Conservation (phyloP, 2,888 invertebrate species). For the Lacanobia wlatinum region DNA sequence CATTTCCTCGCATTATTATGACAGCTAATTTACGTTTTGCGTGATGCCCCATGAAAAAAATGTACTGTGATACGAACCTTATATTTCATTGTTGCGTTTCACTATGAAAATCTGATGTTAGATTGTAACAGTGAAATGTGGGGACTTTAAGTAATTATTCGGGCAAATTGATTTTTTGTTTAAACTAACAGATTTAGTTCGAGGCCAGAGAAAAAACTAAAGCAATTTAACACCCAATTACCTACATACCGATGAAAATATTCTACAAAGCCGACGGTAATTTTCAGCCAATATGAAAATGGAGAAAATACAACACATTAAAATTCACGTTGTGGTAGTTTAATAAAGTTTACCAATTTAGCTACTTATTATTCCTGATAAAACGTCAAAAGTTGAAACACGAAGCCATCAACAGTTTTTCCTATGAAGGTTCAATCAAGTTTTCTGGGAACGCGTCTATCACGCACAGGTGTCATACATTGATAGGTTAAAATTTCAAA, state of each 20-base stretch:
- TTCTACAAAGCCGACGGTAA: neutral
- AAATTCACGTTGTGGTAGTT: neutral
- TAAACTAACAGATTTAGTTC: constrained; percentile 8
- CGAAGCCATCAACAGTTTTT: constrained; percentile 41
- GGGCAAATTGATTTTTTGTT: constrained; percentile 39
- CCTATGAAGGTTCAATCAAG: constrained; percentile 44
- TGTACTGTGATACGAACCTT: constrained; percentile 57
- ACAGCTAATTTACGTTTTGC: constrained; percentile 70
- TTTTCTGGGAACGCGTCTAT: constrained; percentile 61
- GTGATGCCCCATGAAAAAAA: constrained; percentile 65
- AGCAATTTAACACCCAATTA: neutral
- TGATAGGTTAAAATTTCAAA: constrained; percentile 56
- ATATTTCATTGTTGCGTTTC: constrained; percentile 63
- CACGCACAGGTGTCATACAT: constrained; percentile 58
- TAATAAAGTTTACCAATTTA: constrained; percentile 33
- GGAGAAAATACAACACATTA: constrained; percentile 2
- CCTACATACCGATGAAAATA: neutral
- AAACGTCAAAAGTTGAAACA: constrained; percentile 53
- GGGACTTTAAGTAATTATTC: constrained; percentile 25
- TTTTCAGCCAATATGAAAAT: neutral
- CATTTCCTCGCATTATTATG: constrained; percentile 62
- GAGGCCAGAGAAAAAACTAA: neutral
- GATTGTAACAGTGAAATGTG: constrained; percentile 40
- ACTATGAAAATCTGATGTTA: constrained; percentile 55
- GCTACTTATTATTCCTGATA: constrained; percentile 33